Percentiles rank a stretch among this genome's conserved stretches.
Evolutionary conservation across 2,888 invertebrate species (phyloP).

Genomic region (Eupithecia vulgata): DNA sequence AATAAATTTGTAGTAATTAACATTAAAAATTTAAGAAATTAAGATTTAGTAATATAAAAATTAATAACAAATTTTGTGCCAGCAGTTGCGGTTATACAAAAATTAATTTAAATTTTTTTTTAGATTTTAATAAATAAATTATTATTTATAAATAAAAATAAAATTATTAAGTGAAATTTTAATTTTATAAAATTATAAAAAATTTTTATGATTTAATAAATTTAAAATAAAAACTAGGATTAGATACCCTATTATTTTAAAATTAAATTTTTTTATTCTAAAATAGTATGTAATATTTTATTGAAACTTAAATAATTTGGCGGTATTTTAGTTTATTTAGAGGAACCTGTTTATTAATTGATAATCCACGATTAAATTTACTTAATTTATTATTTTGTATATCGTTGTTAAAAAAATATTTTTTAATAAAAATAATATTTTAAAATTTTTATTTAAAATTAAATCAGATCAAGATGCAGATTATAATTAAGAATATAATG

Average conservation of each 20-base stretch:
- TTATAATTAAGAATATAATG: slow-evolving; percentile 86
- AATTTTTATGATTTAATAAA: slow-evolving; percentile 69
- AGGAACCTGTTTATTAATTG: slow-evolving; percentile 88
- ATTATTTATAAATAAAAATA: slow-evolving; percentile 62
- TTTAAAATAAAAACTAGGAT: slow-evolving; percentile 85
- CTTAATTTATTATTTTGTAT: slow-evolving; percentile 78
- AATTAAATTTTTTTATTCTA: slow-evolving; percentile 71
- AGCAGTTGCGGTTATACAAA: slow-evolving; percentile 89
- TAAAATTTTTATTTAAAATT: slow-evolving; percentile 69
- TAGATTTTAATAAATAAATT: slow-evolving; percentile 67
- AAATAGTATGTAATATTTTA: slow-evolving; percentile 84
- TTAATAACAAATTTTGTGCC: slow-evolving; percentile 87
- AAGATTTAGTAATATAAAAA: slow-evolving; percentile 84
- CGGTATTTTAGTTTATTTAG: slow-evolving; percentile 88
- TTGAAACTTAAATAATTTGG: slow-evolving; percentile 88
- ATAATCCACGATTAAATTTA: slow-evolving; percentile 86
- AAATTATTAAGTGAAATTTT: slow-evolving; percentile 85
- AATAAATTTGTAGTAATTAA: slow-evolving; percentile 67
- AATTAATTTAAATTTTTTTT: slow-evolving; percentile 83
- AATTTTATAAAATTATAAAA: slow-evolving; percentile 71
- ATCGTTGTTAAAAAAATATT: slow-evolving; percentile 79
- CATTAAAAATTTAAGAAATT: slow-evolving; percentile 85
- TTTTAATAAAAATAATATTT: slow-evolving; percentile 74
- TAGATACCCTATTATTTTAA: slow-evolving; percentile 88
- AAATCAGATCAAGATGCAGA: slow-evolving; percentile 90